Conservation (phyloP, 2,888 invertebrate species). For the Hyppa rectilinea region DNA sequence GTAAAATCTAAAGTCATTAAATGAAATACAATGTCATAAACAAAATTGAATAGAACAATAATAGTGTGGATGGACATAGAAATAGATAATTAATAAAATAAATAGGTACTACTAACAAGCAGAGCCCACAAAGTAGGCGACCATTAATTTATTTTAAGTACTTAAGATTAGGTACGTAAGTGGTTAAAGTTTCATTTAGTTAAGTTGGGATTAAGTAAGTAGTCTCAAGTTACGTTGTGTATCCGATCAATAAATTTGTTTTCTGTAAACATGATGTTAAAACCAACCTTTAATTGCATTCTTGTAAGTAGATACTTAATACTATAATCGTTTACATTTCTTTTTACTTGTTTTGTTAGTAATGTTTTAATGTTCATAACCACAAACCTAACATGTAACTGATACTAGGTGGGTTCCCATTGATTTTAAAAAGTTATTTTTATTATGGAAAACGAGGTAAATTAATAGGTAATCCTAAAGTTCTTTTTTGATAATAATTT, state of each 20-base stretch:
- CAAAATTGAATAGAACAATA: slow-evolving; percentile 22
- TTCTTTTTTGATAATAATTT: neutral
- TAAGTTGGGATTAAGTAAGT: slow-evolving; percentile 61
- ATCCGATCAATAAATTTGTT: slow-evolving; percentile 52
- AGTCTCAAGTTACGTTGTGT: slow-evolving; percentile 52
- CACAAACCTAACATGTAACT: neutral
- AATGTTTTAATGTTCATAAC: neutral
- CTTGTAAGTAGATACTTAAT: neutral
- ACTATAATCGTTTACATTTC: neutral
- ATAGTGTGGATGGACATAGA: slow-evolving; percentile 31
- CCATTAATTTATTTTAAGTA: slow-evolving; percentile 59
- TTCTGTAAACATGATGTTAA: slow-evolving; percentile 33
- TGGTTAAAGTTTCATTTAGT: slow-evolving; percentile 59
- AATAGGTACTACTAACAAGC: slow-evolving; percentile 40
- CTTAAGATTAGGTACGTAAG: slow-evolving; percentile 62
- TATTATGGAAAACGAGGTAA: no score
- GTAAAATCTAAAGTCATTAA: slow-evolving; percentile 10
- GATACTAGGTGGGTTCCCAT: neutral
- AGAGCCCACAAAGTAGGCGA: slow-evolving; percentile 35
- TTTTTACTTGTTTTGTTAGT: slow-evolving; percentile 5
- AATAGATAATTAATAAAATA: slow-evolving; percentile 49
- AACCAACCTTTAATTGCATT: slow-evolving; percentile 21
- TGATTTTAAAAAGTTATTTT: neutral
- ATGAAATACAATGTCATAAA: slow-evolving; percentile 29
- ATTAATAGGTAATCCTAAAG: neutral